These are phyloP conservation scores for Mus musculus DNA, from an alignment of 2,113 vertebrate species.

Conservation along the genomic window DNA sequence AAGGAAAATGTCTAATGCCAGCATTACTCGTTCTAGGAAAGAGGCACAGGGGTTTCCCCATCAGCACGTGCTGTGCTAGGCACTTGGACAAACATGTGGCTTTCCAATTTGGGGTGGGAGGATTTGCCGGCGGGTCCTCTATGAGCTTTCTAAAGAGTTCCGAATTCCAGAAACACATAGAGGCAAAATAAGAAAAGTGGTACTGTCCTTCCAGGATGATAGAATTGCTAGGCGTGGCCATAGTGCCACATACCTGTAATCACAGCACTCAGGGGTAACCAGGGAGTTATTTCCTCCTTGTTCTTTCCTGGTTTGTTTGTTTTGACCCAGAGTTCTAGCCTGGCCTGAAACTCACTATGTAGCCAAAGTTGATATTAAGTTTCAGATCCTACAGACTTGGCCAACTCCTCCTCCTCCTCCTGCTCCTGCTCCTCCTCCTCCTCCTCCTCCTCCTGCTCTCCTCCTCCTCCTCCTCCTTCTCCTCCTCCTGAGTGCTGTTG, in stretches of 20 bases:
- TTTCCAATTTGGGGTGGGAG: background rate
- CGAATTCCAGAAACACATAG: background rate
- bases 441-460: too few species aligned
- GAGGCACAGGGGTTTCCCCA: background rate
- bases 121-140: background rate
- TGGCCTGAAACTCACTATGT: background rate
- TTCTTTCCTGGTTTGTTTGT: background rate
- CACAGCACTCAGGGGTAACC: background rate
- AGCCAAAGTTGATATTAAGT: background rate
- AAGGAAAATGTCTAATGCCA: background rate
- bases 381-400: background rate
- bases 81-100: background rate
- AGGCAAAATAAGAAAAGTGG: background rate
- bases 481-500: too few species aligned
- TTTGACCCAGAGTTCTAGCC: background rate
- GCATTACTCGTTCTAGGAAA: background rate
- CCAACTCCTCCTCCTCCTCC: too few species aligned
- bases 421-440: too few species aligned
- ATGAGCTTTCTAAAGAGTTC: constrained; percentile 4
- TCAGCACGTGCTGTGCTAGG: background rate
- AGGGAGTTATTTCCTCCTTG: background rate
- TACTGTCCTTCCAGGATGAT: background rate
- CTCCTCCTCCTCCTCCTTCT: too few species aligned
- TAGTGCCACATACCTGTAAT: background rate
- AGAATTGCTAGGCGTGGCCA: background rate